Evolutionary conservation across 2,888 invertebrate species (phyloP), one percentile per base, ranked within the genome.

Genomic region (Baronia brevicornis): DNA sequence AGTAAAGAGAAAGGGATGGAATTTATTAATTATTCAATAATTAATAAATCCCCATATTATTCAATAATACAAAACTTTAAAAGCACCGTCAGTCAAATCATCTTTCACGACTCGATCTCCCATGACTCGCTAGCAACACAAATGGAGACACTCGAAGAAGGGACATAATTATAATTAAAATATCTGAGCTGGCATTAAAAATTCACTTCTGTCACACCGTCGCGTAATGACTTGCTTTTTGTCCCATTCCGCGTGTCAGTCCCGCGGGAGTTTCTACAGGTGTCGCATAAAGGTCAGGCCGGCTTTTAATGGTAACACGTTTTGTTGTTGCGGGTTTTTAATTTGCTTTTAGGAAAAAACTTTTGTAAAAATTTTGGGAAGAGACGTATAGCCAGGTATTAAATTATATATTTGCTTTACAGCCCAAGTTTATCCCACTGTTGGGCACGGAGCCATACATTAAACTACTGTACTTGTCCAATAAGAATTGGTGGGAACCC

Each of bases 301-400:
- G 11, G 25, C 15, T 31, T 25, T 24, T 28, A 26, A 22, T 26
- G 33, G 29, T 39, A 22, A 27, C 22, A 24, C 31, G 23, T 7
- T 28, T 20, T 18, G 17, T 17, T 29, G 25, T 28, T 23, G 23
- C 21, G 20, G 14, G 6, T 44, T 38, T 44, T 12, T 48, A 25
- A 25, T 25, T 19, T 9, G 14, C 13, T 14, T 14, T 23, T 29
- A n/a, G n/a, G n/a, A n/a, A n/a, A n/a, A n/a, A n/a, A n/a, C n/a
- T n/a, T n/a, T n/a, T n/a, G n/a, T n/a, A n/a, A n/a, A n/a, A n/a
- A n/a, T n/a, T n/a, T n/a, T n/a, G n/a, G n/a, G n/a, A n/a, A n/a
- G n/a, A n/a, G n/a, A n/a, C n/a, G n/a, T n/a, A n/a, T n/a, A n/a
- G n/a, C n/a, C n/a, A n/a, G n/a, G n/a, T n/a, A n/a, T n/a, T n/a